Conservation (phyloP, 2,888 invertebrate genomes). For the Platycheirus rosarum region DNA sequence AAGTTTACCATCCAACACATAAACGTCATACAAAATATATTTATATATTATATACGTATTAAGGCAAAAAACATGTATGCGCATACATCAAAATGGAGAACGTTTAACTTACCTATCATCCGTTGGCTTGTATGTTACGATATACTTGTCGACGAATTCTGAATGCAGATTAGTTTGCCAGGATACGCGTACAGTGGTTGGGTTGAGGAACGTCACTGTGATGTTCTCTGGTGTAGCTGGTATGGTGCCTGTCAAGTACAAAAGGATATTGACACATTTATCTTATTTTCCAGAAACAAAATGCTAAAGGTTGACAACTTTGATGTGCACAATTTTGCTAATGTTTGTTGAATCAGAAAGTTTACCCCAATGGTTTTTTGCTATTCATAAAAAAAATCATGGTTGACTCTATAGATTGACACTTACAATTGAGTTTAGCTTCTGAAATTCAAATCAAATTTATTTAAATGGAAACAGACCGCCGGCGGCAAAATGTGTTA, state of each 20-base stretch:
- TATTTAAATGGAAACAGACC: background rate
- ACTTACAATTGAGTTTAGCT: constrained; percentile 1
- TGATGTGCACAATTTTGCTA: constrained; percentile 29
- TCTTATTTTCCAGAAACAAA: constrained; percentile 50
- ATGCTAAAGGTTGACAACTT: constrained; percentile 24
- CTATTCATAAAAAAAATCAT: background rate
- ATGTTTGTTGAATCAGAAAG: background rate
- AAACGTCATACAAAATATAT: too few relatives aligned
- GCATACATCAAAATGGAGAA: constrained; percentile 58
- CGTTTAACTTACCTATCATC: constrained; percentile 90
- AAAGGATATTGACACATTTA: constrained; percentile 20
- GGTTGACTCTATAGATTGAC: background rate
- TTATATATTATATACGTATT: too few relatives aligned
- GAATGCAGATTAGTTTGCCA: constrained; percentile 90
- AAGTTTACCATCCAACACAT: too few relatives aligned
- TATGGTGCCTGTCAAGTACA: constrained; percentile 87
- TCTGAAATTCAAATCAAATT: background rate
- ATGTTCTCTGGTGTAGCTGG: constrained; percentile 93
- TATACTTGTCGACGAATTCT: constrained; percentile 90
- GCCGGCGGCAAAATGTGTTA: too few relatives aligned
- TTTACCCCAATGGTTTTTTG: background rate
- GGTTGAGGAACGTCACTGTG: constrained; percentile 93
- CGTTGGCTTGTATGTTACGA: constrained; percentile 94
- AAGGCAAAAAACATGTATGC: background rate
- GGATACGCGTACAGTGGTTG: constrained; percentile 92